These are phyloP conservation scores for Alcis repandata DNA, from an alignment of 2,888 invertebrate species.

Conservation along the genomic window DNA sequence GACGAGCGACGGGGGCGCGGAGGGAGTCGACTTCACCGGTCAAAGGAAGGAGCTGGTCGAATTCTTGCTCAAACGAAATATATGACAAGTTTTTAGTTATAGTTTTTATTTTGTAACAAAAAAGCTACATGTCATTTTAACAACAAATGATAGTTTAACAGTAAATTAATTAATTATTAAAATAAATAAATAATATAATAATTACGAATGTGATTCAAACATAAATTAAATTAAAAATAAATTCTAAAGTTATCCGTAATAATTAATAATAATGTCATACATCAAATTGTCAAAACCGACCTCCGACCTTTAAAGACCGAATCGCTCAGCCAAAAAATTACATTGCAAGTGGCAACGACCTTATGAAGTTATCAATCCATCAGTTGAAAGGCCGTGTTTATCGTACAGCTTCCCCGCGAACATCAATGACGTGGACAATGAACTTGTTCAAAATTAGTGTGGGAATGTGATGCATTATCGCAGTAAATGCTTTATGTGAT, in stretches of 20 bases:
- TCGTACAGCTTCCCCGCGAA: conserved; percentile 11
- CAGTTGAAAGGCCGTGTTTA: conserved; percentile 3
- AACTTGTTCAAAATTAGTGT: conserved; percentile 22
- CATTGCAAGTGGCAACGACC: conserved; percentile 11
- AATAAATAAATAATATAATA: too few relatives aligned
- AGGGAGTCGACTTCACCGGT: conserved; percentile 57
- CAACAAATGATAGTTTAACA: too few relatives aligned
- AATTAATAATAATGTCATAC: too few relatives aligned
- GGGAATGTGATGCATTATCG: conserved; percentile 19
- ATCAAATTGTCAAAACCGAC: too few relatives aligned
- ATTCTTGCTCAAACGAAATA: conserved; percentile 85
- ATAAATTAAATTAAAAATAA: too few relatives aligned
- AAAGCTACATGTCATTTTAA: too few relatives aligned
- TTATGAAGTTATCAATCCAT: conserved; percentile 21
- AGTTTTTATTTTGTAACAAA: too few relatives aligned
- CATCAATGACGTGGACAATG: conserved; percentile 17
- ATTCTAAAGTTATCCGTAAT: too few relatives aligned
- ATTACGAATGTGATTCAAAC: too few relatives aligned
- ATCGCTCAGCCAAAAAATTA: background rate
- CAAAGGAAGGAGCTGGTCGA: conserved; percentile 84
- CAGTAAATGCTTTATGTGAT: background rate
- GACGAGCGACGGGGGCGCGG: conserved; percentile 42
- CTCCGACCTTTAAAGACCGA: too few relatives aligned
- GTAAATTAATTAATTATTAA: too few relatives aligned
- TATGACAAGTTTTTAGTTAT: too few relatives aligned